Evolutionary conservation across 2,113 vertebrate genomes (phyloP), one percentile per base, ranked within the genome.

Genomic region (Morone chrysops): DNA sequence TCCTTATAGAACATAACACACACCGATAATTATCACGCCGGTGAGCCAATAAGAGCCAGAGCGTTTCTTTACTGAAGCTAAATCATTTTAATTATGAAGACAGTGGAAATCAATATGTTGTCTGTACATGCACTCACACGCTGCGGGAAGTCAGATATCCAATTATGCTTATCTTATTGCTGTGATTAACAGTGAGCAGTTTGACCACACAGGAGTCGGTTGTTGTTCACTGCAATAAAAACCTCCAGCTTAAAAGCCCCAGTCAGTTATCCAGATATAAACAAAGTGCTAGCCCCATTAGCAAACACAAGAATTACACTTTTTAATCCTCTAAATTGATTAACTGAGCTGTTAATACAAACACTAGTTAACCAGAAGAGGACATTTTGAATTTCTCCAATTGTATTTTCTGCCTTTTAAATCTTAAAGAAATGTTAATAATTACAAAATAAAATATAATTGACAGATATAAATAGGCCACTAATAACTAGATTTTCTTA

Each of bases 81-180:
- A 92, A 93, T 90, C 83, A 92, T 89, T 90, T 91, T 91, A 85
- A 92, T 90, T 89, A 87, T 68, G 70, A 85, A 87, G 87, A 86
- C 87, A 82, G 79, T 67, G 85, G 65, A 90, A 93, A 93, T 92
- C 91, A 87, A 92, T 91, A 85, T 83, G 87, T 89, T 87, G 89
- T 90, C 81, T 78, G 86, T 86, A 84, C 82, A 86, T 80, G 87
- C 72, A 59, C 74, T 80, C 62, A 13, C 81, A 70, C 84, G 25
- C 87, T 36, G 86, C 22, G 59, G 80, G 89, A 87, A 70, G 83
- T 87, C 87, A 89, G 81, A 85, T 88, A 90, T 90, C 87, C 88
- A 92, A 89, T 92, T 84, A 93, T 72, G 75, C 85, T 86, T 83
- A 88, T 92, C 88, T 87, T 78, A 92, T 88, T 78, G 78, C 75